Percentiles rank a stretch among this genome's conserved stretches.
Conservation (phyloP, 2,113 vertebrate genomes). For the Siphamia tubifer region DNA sequence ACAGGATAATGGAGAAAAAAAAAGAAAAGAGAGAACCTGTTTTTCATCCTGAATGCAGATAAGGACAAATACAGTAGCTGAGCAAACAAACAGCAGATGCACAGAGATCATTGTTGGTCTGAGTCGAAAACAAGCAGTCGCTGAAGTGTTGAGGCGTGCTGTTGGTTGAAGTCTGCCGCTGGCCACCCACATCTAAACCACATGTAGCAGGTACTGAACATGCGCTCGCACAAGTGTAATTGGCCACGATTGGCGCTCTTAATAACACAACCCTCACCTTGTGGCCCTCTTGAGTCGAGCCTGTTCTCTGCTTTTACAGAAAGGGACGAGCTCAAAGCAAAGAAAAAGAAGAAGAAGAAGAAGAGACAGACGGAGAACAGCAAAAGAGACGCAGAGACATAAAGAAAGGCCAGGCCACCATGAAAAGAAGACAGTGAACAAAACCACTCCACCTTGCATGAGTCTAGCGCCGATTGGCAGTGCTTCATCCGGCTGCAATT, state of each 20-base stretch:
- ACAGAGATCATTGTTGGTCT: neutral
- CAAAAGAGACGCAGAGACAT: slow-evolving; percentile 31
- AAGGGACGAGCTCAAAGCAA: slow-evolving; percentile 36
- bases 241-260: slow-evolving; percentile 61
- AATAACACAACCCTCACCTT: slow-evolving; percentile 66
- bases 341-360: slow-evolving; percentile 14
- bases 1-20: slow-evolving; percentile 26
- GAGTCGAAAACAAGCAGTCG: neutral
- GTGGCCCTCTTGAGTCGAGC: slow-evolving; percentile 45
- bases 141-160: slow-evolving; percentile 15
- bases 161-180: neutral
- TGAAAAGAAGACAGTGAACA: slow-evolving; percentile 74
- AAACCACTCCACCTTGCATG: slow-evolving; percentile 80
- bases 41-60: slow-evolving; percentile 19
- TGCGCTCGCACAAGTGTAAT: slow-evolving; percentile 47
- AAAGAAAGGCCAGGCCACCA: slow-evolving; percentile 59
- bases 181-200: neutral
- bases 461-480: slow-evolving; percentile 74
- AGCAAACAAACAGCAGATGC: slow-evolving; percentile 37
- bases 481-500: slow-evolving; percentile 81
- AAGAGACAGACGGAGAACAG: slow-evolving; percentile 17
- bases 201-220: slow-evolving; percentile 40
- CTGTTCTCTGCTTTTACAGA: slow-evolving; percentile 49
- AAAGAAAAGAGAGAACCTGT: too few species aligned
- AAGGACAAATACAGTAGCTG: slow-evolving; percentile 25